phyloP scores from a whole-genome alignment of 2,888 invertebrate species.

The Xestia c-nigrum region DNA sequence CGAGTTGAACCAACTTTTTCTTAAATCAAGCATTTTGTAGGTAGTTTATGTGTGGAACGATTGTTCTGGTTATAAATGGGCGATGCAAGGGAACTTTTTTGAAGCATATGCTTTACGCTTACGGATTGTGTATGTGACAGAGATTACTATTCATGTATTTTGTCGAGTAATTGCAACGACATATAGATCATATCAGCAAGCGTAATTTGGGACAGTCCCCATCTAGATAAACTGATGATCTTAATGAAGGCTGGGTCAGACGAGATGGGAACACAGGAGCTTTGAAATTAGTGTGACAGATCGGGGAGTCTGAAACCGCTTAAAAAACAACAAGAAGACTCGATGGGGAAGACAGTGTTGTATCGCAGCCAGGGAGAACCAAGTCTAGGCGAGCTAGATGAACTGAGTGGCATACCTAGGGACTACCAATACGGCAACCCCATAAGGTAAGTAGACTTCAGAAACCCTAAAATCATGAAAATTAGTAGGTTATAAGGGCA shows the following conservation, averaged over 20 bases:
- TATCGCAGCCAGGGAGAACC: not conserved
- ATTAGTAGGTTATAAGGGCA: too few species aligned
- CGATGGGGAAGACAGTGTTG: not conserved
- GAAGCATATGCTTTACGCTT: not conserved
- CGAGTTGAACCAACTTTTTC: conserved; percentile 56
- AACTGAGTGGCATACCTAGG: too few species aligned
- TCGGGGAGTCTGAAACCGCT: too few species aligned
- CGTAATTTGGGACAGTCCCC: not conserved
- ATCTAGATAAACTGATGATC: not conserved
- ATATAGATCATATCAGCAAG: not conserved
- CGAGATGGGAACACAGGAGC: not conserved
- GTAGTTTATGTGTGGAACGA: conserved; percentile 30
- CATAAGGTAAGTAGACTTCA: too few species aligned
- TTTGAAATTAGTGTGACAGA: too few species aligned
- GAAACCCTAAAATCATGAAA: too few species aligned
- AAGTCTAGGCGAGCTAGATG: not conserved
- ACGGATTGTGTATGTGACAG: not conserved
- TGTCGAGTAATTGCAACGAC: not conserved
- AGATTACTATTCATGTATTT: not conserved
- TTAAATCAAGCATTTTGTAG: conserved; percentile 56
- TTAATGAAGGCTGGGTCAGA: not conserved
- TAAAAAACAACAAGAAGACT: too few species aligned
- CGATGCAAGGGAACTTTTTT: conserved; percentile 21
- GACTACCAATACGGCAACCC: too few species aligned
- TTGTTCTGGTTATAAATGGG: conserved; percentile 48